phyloP scores from a whole-genome alignment of 2,888 invertebrate genomes.

The Coelinius sp. region DNA sequence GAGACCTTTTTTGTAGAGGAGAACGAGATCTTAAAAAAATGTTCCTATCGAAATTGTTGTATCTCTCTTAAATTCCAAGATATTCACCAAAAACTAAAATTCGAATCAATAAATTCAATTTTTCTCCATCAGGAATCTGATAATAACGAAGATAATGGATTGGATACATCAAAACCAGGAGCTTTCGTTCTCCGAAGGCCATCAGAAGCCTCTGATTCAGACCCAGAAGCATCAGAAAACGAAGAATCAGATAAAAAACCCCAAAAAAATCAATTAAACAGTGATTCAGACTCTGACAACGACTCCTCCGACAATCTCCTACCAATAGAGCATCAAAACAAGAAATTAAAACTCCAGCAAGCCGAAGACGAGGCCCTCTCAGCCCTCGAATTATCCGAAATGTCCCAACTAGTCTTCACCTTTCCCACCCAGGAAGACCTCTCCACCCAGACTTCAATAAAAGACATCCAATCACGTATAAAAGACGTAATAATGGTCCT shows the following conservation, averaged over 20 bases:
- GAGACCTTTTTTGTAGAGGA: too few species aligned
- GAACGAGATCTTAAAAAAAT: too few species aligned
- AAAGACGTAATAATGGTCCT: constrained; percentile 87
- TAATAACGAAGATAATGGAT: constrained; percentile 50
- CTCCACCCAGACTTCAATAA: too few species aligned
- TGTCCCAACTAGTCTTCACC: constrained; percentile 83
- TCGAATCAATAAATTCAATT: too few species aligned
- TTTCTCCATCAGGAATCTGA: background rate
- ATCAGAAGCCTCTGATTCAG: constrained; percentile 53
- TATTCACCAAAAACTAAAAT: too few species aligned
- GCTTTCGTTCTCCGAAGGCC: background rate
- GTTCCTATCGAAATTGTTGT: too few species aligned
- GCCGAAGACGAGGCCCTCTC: constrained; percentile 80
- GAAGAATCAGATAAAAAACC: too few species aligned
- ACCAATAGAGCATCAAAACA: constrained; percentile 89
- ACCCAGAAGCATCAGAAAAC: constrained; percentile 46
- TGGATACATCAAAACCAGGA: constrained; percentile 44
- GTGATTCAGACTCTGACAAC: constrained; percentile 73
- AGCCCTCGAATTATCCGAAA: constrained; percentile 86
- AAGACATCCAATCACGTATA: constrained; percentile 90
- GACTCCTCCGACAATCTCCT: constrained; percentile 78
- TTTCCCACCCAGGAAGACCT: constrained; percentile 85
- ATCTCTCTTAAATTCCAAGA: too few species aligned
- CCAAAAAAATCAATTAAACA: too few species aligned
- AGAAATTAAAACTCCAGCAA: constrained; percentile 82